Evolutionary conservation across 2,888 invertebrate species (phyloP).

Genomic region (Malthinus seriepunctatus): DNA sequence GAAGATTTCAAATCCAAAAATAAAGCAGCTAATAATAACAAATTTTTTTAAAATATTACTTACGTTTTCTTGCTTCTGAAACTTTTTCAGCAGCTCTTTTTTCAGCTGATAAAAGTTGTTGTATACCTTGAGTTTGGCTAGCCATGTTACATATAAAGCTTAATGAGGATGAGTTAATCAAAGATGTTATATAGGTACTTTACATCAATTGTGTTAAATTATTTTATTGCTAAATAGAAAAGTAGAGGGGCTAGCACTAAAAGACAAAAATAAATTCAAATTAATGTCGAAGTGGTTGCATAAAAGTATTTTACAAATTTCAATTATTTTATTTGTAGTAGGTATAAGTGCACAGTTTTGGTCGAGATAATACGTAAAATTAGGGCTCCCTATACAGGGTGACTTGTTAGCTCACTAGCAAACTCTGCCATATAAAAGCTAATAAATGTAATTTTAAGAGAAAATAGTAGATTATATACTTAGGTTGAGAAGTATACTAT

Average conservation of each 20-base stretch:
- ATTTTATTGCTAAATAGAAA: conserved; percentile 30
- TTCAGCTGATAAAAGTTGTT: conserved; percentile 53
- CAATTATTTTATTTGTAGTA: too few species aligned
- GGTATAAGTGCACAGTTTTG: not conserved
- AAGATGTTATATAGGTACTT: conserved; percentile 18
- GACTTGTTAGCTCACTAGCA: too few species aligned
- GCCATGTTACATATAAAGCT: conserved; percentile 41
- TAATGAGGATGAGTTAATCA: conserved; percentile 27
- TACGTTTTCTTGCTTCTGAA: conserved; percentile 54
- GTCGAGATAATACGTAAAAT: too few species aligned
- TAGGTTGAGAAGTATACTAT: too few species aligned
- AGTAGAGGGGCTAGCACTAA: conserved; percentile 18
- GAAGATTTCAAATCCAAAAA: conserved; percentile 11
- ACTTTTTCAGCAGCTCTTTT: conserved; percentile 56
- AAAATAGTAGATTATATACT: too few species aligned
- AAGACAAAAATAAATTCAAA: conserved; percentile 29
- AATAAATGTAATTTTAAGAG: too few species aligned
- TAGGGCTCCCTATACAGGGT: too few species aligned
- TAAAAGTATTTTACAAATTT: not conserved
- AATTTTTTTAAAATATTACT: conserved; percentile 37
- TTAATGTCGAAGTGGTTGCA: conserved; percentile 17
- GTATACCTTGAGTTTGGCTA: conserved; percentile 55
- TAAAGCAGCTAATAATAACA: conserved; percentile 18
- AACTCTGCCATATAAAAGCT: too few species aligned
- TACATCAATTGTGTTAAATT: conserved; percentile 32